phyloP scores from a whole-genome alignment of 2,113 vertebrate species.

The Lepus timidus region DNA sequence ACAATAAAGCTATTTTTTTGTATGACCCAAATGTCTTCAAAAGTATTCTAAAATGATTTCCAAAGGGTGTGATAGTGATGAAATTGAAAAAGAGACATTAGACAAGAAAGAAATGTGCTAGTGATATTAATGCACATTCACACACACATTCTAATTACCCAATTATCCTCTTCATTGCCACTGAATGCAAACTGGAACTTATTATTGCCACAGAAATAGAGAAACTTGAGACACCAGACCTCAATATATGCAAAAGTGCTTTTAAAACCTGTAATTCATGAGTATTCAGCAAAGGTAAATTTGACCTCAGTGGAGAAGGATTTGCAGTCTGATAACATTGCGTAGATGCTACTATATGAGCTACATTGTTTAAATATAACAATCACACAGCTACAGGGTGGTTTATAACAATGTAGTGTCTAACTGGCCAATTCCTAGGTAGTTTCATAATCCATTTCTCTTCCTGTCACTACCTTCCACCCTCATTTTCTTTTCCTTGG shows the following conservation, averaged over 20 bases:
- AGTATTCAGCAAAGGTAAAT: neutral
- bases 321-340: neutral
- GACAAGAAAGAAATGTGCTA: neutral
- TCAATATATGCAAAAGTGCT: neutral
- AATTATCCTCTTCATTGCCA: slow-evolving; percentile 8
- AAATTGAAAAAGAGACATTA: neutral
- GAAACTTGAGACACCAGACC: neutral
- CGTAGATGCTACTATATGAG: neutral
- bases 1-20: neutral
- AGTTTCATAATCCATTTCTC: neutral
- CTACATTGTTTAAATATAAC: neutral
- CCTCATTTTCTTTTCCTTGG: neutral
- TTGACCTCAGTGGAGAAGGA: neutral
- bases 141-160: neutral
- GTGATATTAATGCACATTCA: neutral
- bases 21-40: neutral
- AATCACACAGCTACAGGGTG: neutral
- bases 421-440: neutral
- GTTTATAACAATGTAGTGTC: neutral
- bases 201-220: slow-evolving; percentile 23
- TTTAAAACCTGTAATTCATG: neutral
- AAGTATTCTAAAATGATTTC: slow-evolving; percentile 41
- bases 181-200: slow-evolving; percentile 3
- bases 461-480: neutral
- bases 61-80: neutral